phyloP scores from a whole-genome alignment of 1,140 invertebrate genomes.

The Ganaspis sp. region DNA sequence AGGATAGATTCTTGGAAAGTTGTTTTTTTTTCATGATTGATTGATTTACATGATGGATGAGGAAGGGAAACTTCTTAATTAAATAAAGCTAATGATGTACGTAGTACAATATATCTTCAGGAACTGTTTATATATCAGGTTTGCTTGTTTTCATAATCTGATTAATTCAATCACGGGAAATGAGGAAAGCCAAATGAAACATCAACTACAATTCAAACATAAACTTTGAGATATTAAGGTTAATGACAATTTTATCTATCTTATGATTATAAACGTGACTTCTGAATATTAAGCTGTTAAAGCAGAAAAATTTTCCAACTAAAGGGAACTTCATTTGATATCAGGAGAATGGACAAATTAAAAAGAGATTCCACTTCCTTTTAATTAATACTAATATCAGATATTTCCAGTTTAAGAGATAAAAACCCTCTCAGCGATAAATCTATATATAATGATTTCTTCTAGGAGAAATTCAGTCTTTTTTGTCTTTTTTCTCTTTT shows the following conservation, averaged over 20 bases:
- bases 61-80: not conserved
- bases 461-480: not conserved
- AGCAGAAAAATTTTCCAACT: not conserved
- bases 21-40: constrained; percentile 10
- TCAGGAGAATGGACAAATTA: not conserved
- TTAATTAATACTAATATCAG: constrained; percentile 1
- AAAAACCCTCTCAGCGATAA: not conserved
- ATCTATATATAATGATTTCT: constrained; percentile 10
- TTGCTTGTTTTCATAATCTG: constrained; percentile 13
- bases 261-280: constrained; percentile 11
- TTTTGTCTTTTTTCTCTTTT: not conserved
- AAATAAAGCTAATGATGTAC: not conserved
- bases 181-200: constrained; percentile 5
- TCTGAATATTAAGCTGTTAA: not conserved
- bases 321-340: not conserved
- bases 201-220: constrained; percentile 16
- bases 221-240: constrained; percentile 11
- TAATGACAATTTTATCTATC: constrained; percentile 19
- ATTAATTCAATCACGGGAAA: constrained; percentile 7
- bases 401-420: not conserved
- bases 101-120: constrained; percentile 3
- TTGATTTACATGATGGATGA: too few relatives aligned
- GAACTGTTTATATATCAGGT: constrained; percentile 7
- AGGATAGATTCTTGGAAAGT: not conserved
- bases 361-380: constrained; percentile 5